Conservation (phyloP, 2,888 invertebrate genomes). For the Nomada fucata region DNA sequence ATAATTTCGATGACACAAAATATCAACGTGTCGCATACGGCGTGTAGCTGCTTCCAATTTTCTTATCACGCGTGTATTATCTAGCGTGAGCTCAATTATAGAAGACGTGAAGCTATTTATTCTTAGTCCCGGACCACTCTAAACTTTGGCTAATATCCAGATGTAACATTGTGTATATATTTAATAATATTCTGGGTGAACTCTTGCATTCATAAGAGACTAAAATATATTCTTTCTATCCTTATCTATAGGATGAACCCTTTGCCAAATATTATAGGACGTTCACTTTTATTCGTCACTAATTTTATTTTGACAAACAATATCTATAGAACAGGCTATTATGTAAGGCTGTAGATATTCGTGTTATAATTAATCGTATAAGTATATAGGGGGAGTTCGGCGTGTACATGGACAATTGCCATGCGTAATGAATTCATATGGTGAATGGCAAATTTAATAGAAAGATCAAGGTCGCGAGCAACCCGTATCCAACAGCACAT, state of each 20-base stretch:
- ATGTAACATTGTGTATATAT: slow-evolving; percentile 6
- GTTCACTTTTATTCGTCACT: neutral
- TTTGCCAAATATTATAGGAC: no score
- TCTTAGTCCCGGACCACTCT: slow-evolving; percentile 44
- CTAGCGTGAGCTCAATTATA: slow-evolving; percentile 34
- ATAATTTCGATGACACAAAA: slow-evolving; percentile 14
- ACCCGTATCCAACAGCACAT: slow-evolving; percentile 12
- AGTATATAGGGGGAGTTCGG: neutral
- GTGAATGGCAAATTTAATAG: slow-evolving; percentile 29
- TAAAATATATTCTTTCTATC: no score
- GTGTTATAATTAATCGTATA: slow-evolving; percentile 12
- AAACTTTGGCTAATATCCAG: slow-evolving; percentile 45
- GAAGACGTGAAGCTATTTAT: slow-evolving; percentile 53
- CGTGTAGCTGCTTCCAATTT: slow-evolving; percentile 17
- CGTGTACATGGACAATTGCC: neutral
- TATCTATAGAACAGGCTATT: neutral
- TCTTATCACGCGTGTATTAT: slow-evolving; percentile 30
- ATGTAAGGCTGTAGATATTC: slow-evolving; percentile 4
- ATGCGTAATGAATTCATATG: slow-evolving; percentile 11
- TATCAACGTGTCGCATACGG: slow-evolving; percentile 14
- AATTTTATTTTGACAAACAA: neutral
- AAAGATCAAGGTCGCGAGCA: slow-evolving; percentile 31
- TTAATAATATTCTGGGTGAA: slow-evolving; percentile 15
- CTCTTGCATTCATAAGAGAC: slow-evolving; percentile 6
- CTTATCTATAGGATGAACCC: neutral